Base-by-base conservation (phyloP, 2,888 invertebrate species). In the Nomada flava region DNA sequence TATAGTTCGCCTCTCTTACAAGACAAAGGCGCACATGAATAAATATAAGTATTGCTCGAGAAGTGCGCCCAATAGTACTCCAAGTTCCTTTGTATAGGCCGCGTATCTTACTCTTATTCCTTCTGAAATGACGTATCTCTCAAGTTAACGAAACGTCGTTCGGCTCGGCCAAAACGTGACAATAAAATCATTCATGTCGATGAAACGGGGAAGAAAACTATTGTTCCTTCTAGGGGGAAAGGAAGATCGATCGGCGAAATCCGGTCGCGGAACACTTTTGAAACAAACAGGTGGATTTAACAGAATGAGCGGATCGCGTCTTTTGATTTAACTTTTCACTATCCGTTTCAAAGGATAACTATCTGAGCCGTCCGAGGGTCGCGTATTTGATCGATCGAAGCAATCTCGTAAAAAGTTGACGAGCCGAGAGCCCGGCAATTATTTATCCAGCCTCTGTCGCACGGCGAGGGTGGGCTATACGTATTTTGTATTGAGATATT, bases 261-360 rank as follows among this genome's bases (percentile, higher is more conserved):
- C 7, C 1, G 36, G 1, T 7, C 36, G 36, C 7, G 36, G 36
- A 36, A 36, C 36, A 36, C 36, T 7, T 36, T 36, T 7, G 36
- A 36, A 36, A 36, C 36, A 7, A 36, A 9, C 36, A 36, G 36
- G 0, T 36, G 5, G 36, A 36, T 18, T 23, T 18, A 42, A 7
- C 23, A 68, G 13, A 29, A 57, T 63, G 26, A 23, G 42, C 36
- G 20, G 42, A 47, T 59, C 59, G 59, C 57, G 53, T 70, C 72
- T 68, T 70, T 73, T 79, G 57, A 83, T 80, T 79, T 76, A 73
- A 83, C 67, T 76, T 84, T 76, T 50, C 67, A 83, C 74, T 78
- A 70, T 69, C 52, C 55, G 55, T 29, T 53, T 42, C 18, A 50
- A 52, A 52, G 73, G 60, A 60, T 71, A 64, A 20, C 68, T 72